phyloP scores from a whole-genome alignment of 2,797 vertebrate species.

The Hippopotamyrus pictus region DNA sequence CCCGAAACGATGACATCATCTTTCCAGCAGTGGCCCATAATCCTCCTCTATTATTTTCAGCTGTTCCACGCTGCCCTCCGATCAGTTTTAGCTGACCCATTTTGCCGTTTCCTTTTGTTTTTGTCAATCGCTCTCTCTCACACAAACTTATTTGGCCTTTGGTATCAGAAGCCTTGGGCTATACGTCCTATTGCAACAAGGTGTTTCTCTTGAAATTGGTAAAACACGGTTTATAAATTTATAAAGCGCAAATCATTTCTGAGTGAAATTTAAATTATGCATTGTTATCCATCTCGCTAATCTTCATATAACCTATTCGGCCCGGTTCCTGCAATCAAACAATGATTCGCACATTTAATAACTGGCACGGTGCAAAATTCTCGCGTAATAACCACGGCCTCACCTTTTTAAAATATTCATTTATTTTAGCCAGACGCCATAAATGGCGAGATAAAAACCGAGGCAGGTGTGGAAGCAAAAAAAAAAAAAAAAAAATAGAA shows the following conservation, averaged over 20 bases:
- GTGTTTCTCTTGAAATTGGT: not conserved
- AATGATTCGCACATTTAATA: not conserved
- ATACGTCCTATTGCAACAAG: not conserved
- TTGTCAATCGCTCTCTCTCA: not conserved
- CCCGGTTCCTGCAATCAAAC: not conserved
- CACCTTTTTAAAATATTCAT: not conserved
- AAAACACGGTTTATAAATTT: not conserved
- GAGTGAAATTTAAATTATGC: not conserved
- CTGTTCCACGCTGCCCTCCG: not conserved
- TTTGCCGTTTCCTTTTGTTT: not conserved
- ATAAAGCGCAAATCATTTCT: not conserved
- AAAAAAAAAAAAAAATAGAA: not conserved
- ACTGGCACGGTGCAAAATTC: not conserved
- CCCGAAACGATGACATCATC: constrained; percentile 14
- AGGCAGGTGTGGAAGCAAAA: not conserved
- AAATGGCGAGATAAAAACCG: not conserved
- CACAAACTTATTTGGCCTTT: not conserved
- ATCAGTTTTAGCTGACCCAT: not conserved
- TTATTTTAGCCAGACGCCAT: not conserved
- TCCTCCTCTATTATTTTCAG: not conserved
- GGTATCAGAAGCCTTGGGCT: not conserved
- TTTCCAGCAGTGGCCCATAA: not conserved
- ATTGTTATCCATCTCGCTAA: not conserved
- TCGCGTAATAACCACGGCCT: not conserved
- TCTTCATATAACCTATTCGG: not conserved